A percentile compares a stretch with the other conserved stretches of the same genome.
These are phyloP conservation scores for Allygus modestus DNA, from an alignment of 2,888 invertebrate genomes.

Conservation along the genomic window DNA sequence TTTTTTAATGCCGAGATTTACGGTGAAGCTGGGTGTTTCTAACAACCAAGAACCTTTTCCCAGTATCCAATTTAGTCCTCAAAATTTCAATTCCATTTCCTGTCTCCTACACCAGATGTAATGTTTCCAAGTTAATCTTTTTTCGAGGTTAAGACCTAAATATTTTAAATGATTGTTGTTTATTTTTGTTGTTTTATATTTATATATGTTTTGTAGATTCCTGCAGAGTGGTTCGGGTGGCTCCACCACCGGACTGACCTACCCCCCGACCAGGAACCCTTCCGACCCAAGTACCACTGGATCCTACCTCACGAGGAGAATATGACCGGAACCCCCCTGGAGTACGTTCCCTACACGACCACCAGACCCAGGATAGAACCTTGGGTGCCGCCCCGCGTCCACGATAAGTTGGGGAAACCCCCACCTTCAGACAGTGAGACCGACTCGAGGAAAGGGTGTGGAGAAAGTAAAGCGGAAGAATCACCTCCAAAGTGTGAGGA, in stretches of 20 bases:
- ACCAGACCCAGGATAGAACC: constrained; percentile 91
- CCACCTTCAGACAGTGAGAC: not conserved
- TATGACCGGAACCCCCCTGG: constrained; percentile 85
- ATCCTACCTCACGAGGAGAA: constrained; percentile 92
- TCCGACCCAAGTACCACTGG: constrained; percentile 90
- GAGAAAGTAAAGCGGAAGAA: not conserved
- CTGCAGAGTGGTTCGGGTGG: constrained; percentile 99
- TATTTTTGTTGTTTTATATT: no score
- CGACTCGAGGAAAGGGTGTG: not conserved
- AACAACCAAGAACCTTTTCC: no score
- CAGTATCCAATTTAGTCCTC: no score
- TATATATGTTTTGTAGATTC: constrained; percentile 75
- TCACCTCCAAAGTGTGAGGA: not conserved
- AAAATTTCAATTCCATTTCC: no score
- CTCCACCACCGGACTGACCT: constrained; percentile 94
- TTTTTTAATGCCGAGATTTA: no score
- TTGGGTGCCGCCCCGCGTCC: constrained; percentile 81
- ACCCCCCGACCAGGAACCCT: constrained; percentile 82
- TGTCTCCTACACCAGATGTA: no score
- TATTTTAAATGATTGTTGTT: no score
- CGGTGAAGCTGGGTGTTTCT: no score
- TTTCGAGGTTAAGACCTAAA: no score
- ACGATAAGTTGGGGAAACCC: constrained; percentile 55
- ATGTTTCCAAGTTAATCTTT: no score
- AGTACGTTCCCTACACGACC: constrained; percentile 96